A percentile compares a stretch with the other conserved stretches of the same genome.
These are phyloP conservation scores for Thunnus maccoyii DNA, from an alignment of 2,113 vertebrate genomes.

Conservation along the genomic window DNA sequence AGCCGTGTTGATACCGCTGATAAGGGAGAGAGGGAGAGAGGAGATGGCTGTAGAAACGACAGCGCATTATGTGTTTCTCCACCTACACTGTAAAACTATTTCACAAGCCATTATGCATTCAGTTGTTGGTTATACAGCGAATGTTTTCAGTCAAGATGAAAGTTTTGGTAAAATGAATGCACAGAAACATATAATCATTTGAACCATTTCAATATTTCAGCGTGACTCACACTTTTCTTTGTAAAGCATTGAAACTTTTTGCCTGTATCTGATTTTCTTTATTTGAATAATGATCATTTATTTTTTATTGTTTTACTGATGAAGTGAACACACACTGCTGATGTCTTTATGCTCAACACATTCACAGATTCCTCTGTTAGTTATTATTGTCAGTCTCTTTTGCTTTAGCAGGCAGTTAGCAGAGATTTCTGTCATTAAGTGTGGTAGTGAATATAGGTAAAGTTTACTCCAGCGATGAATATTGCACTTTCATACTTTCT, in stretches of 20 bases:
- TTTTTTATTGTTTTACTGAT: no score
- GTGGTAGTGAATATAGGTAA: no score
- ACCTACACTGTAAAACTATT: slow-evolving; percentile 29
- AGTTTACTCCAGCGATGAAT: no score
- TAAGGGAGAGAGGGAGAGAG: slow-evolving; percentile 42
- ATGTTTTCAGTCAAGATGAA: neutral
- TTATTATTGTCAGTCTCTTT: neutral
- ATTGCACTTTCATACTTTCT: no score
- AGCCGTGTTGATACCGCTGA: slow-evolving; percentile 50
- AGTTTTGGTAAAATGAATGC: no score
- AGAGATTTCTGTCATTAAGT: no score
- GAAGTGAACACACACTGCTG: no score
- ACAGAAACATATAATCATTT: no score
- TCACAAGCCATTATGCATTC: neutral
- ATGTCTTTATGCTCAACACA: neutral
- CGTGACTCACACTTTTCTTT: neutral
- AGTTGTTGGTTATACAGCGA: neutral
- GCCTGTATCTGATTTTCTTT: no score
- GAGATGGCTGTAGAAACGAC: slow-evolving; percentile 28
- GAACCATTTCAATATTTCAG: no score
- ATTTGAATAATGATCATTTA: no score
- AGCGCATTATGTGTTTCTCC: slow-evolving; percentile 29
- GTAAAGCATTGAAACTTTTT: neutral
- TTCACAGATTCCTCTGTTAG: neutral
- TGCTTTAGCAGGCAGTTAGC: no score